Evolutionary conservation across 2,113 vertebrate genomes (phyloP), one percentile per base, ranked within the genome.

Genomic region (Hemibates koningsi): DNA sequence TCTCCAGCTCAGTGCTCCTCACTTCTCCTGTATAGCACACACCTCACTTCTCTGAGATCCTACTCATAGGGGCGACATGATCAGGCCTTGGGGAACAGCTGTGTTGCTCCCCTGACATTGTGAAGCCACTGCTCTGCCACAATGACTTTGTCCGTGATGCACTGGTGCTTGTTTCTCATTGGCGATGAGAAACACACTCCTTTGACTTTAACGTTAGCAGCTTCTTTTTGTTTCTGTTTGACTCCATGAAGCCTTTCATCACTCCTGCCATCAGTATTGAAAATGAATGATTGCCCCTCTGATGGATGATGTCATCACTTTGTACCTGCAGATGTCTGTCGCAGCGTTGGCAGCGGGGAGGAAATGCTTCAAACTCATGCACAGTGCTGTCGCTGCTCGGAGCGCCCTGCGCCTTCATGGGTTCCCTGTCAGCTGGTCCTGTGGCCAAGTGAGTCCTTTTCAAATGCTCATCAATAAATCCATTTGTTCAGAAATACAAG

Each of bases 311-410:
- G 54, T 59, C n/a, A 71, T 81, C 4, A 4, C 2, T 59, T 3
- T 19, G 2, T 81, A 3, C 29, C 50, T 84, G 2, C 88, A 95
- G 95, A 71, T 95, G 94, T 92, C 17, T 95, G 90, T 94, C 94
- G 0, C 95, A 95, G 88, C 92, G 84, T 3, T 95, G 94, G 94
- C 94, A 95, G 85, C 82, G 94, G 59, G 95, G 95, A 63, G 95
- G 95, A 66, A 95, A 95, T 2, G 95, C 95, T 3, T 95, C 95
- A 0, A 95, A 95, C 88, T 92, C 91, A 0, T 94, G 94, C 59
- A 95, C 95, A 0, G 95, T 95, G n/a, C 81, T 95, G 78, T 92
- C 94, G 0, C 90, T 94, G 81, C 95, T 95, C 3, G 89, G 93
- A 3, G 88, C 91, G 1, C 7, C 89, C 0, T 73, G 80, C 4